Evolutionary conservation across 2,888 invertebrate genomes (phyloP), one percentile per base, ranked within the genome.

Genomic region (Torymus aiolomorphi): DNA sequence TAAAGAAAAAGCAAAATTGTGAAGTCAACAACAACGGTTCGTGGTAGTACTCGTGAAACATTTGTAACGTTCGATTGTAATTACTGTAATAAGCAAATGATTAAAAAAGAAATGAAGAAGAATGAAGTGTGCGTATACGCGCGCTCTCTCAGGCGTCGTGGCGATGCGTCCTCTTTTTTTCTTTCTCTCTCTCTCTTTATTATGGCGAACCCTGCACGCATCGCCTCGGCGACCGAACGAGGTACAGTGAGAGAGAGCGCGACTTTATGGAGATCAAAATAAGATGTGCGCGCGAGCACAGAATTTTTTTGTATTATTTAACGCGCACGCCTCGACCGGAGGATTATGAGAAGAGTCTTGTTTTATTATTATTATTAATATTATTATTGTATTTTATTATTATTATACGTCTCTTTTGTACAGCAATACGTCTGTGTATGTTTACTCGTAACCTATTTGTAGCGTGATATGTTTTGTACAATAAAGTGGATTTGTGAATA

Each of bases 11-110:
- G 31, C 31, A 31, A 13, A 16, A 42, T 61, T 52, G 20, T 20
- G 49, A 66, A 31, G 2, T 16, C n/a, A 57, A 56, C 16, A 49
- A n/a, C n/a, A n/a, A 66, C 8, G 56, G 66, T 13, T 12, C 16
- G 51, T n/a, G 80, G 79, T 78, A 82, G 81, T 87, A 88, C 87
- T 84, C 86, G 81, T 84, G 89, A 89, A 87, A 89, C 87, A 88
- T 89, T 90, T 88, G 89, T 87, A 89, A 90, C 88, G 88, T 88
- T 85, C 79, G 81, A 86, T 86, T 31, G 85, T 86, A 86, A 88
- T 86, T 87, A 87, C 85, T 86, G 81, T 87, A 87, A 42, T 75
- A 69, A 80, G 31, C 24, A 70, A 49, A 31, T 31, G 31, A 31
- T 31, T 62, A 70, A 66, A 70, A 78, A 54, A 31, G 56, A 69